Conservation (phyloP, 2,888 invertebrate genomes). For the Glyphotaelius pellucidus region DNA sequence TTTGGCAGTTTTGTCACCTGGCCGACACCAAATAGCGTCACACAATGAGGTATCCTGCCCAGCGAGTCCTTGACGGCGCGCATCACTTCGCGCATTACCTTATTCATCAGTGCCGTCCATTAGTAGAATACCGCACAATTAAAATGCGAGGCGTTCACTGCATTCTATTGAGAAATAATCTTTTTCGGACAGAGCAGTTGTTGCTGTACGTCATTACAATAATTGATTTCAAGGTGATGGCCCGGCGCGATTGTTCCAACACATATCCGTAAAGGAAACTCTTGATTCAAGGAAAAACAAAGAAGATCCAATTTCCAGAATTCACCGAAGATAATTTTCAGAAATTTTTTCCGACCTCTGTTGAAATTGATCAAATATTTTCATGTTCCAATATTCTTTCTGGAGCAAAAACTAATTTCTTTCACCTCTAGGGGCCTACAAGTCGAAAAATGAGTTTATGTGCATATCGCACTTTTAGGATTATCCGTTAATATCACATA, state of each 20-base stretch:
- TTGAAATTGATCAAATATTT: too few species aligned
- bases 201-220: neutral
- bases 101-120: slow-evolving; percentile 15
- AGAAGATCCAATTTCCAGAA: neutral
- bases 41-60: neutral
- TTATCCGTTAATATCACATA: too few species aligned
- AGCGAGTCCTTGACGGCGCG: slow-evolving; percentile 15
- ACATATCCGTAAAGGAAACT: neutral
- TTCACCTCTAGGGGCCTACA: too few species aligned
- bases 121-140: neutral
- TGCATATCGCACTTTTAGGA: too few species aligned
- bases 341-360: too few species aligned
- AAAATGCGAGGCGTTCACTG: slow-evolving; percentile 7
- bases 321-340: neutral
- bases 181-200: slow-evolving; percentile 11
- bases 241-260: neutral
- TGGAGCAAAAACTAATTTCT: too few species aligned
- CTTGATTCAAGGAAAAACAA: neutral
- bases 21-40: neutral
- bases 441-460: too few species aligned
- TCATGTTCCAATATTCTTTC: too few species aligned
- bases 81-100: neutral
- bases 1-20: neutral
- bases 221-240: slow-evolving; percentile 17
- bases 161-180: slow-evolving; percentile 31